Evolutionary conservation across 2,888 invertebrate genomes (phyloP).

Genomic region (Fabriciana adippe): DNA sequence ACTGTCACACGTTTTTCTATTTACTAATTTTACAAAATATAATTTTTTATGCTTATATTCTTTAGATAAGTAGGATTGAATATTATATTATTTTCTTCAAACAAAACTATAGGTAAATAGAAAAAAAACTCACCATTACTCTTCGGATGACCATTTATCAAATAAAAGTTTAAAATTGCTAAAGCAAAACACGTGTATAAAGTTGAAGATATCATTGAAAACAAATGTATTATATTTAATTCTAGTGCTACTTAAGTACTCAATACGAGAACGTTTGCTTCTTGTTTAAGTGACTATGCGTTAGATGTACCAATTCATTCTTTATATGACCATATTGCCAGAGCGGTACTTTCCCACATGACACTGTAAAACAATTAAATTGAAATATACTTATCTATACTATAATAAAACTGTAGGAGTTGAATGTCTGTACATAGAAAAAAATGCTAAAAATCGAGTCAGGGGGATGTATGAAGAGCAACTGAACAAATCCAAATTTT

Average conservation of each 20-base stretch:
- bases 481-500: too few relatives aligned
- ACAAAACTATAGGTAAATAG: background rate
- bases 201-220: slow-evolving; percentile 22
- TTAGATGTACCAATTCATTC: background rate
- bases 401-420: too few relatives aligned
- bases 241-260: background rate
- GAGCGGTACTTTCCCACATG: slow-evolving; percentile 33
- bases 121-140: slow-evolving; percentile 21
- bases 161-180: slow-evolving; percentile 9
- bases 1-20: too few relatives aligned
- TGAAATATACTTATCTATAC: background rate
- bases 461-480: too few relatives aligned
- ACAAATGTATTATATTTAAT: background rate
- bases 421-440: too few relatives aligned
- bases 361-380: background rate
- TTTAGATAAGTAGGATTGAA: too few relatives aligned
- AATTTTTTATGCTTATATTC: too few relatives aligned
- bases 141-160: slow-evolving; percentile 3
- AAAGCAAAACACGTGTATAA: slow-evolving; percentile 16
- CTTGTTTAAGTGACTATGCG: background rate
- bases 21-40: too few relatives aligned
- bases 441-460: too few relatives aligned
- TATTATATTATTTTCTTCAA: too few relatives aligned
- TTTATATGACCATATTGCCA: slow-evolving; percentile 23
- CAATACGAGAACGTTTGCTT: background rate